Evolutionary conservation across 1,140 invertebrate species (phyloP).

Genomic region (Trinorchestia longiramus): DNA sequence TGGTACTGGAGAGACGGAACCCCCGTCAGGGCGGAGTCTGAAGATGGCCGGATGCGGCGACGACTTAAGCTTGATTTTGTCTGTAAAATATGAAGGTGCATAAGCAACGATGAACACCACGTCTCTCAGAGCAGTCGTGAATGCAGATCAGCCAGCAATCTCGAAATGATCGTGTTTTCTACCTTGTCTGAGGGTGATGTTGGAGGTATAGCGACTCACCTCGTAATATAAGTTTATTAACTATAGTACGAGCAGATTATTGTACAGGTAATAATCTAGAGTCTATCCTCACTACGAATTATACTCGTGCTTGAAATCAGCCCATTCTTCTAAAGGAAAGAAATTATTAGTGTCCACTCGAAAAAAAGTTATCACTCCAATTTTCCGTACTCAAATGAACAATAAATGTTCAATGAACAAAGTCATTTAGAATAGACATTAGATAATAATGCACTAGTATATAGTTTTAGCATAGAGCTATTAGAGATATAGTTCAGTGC

Average conservation of each 20-base stretch:
- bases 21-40: background rate
- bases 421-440: background rate
- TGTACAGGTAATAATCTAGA: background rate
- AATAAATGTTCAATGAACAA: background rate
- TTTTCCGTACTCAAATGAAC: background rate
- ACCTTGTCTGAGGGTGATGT: too few species aligned
- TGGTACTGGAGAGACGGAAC: background rate
- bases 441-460: background rate
- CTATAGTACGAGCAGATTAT: too few species aligned
- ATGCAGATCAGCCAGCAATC: background rate
- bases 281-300: background rate
- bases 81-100: background rate
- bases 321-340: background rate
- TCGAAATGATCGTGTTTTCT: too few species aligned
- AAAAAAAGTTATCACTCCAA: background rate
- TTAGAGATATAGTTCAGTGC: too few species aligned
- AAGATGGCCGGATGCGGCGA: slow-evolving; percentile 8
- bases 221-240: too few species aligned
- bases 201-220: too few species aligned
- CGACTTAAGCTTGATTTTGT: slow-evolving; percentile 36
- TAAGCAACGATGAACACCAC: background rate
- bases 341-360: background rate
- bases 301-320: background rate
- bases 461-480: too few species aligned
- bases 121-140: background rate